phyloP scores from a whole-genome alignment of 1,140 invertebrate genomes.

The Pogonomyrmex barbatus region DNA sequence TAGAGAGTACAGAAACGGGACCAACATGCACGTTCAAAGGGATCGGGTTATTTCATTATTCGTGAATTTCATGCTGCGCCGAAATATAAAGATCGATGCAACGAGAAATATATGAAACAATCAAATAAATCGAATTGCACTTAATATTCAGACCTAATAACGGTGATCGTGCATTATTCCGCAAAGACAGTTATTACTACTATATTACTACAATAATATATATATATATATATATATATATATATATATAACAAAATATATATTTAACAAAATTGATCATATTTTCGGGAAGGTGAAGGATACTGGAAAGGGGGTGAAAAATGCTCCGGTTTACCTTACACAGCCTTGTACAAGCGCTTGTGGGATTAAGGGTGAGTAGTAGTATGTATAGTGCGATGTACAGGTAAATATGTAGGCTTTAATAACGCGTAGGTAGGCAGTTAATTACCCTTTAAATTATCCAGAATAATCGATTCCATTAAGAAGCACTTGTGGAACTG shows the following conservation, averaged over 20 bases:
- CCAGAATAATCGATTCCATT: conserved; percentile 26
- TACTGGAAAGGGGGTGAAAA: conserved; percentile 14
- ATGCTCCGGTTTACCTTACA: conserved; percentile 29
- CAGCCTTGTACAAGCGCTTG: conserved; percentile 30
- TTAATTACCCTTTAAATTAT: conserved; percentile 39
- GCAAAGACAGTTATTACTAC: background rate
- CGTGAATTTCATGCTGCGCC: conserved; percentile 51
- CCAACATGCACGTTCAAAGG: conserved; percentile 45
- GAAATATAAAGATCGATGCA: background rate
- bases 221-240: too few relatives aligned
- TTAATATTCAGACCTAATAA: conserved; percentile 38
- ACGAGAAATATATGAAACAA: conserved; percentile 13
- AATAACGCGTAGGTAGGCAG: conserved; percentile 31
- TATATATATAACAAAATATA: background rate
- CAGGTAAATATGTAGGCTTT: conserved; percentile 37
- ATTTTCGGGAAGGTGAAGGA: background rate
- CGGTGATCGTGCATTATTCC: background rate
- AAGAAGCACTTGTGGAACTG: conserved; percentile 9
- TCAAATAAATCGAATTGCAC: conserved; percentile 54
- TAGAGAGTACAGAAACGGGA: conserved; percentile 12
- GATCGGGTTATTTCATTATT: conserved; percentile 70
- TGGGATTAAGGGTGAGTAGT: conserved; percentile 38
- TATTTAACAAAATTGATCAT: background rate
- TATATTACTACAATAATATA: background rate
- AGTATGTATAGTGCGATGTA: conserved; percentile 15